Percentiles rank a stretch among this genome's conserved stretches.
Conservation (phyloP, 1,140 invertebrate species). For the Leptopilina boulardi region DNA sequence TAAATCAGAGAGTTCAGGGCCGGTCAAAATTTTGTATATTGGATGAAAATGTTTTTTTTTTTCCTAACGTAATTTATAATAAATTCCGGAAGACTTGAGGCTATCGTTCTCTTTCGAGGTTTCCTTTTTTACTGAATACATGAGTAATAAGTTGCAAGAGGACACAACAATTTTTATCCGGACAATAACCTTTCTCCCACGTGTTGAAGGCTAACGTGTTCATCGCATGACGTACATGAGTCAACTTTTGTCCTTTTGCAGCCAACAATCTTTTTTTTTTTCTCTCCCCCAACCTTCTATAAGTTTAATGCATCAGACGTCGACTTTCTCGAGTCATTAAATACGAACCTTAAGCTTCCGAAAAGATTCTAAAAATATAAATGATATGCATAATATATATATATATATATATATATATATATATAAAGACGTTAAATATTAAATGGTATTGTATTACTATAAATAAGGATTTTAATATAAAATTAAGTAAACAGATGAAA, state of each 20-base stretch:
- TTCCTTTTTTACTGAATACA: neutral
- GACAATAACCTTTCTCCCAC: slow-evolving; percentile 29
- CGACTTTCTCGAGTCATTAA: slow-evolving; percentile 11
- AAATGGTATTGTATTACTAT: too few relatives aligned
- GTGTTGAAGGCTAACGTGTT: slow-evolving; percentile 22
- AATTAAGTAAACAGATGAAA: too few relatives aligned
- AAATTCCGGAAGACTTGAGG: neutral
- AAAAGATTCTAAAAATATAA: neutral
- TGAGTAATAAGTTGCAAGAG: slow-evolving; percentile 13
- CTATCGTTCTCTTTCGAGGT: neutral
- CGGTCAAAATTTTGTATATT: slow-evolving; percentile 2
- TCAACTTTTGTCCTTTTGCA: slow-evolving; percentile 24
- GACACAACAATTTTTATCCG: slow-evolving; percentile 3
- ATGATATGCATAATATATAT: neutral
- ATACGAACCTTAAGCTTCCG: neutral
- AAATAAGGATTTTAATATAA: too few relatives aligned
- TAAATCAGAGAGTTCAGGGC: slow-evolving; percentile 5
- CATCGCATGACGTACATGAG: slow-evolving; percentile 8
- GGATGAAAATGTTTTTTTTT: neutral
- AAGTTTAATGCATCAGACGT: neutral
- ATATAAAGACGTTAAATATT: neutral
- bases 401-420: too few relatives aligned
- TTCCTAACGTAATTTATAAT: neutral
- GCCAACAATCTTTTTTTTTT: neutral
- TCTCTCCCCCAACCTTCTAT: neutral